These are phyloP conservation scores for Melanchra persicariae DNA, from an alignment of 2,888 invertebrate genomes.

Conservation along the genomic window DNA sequence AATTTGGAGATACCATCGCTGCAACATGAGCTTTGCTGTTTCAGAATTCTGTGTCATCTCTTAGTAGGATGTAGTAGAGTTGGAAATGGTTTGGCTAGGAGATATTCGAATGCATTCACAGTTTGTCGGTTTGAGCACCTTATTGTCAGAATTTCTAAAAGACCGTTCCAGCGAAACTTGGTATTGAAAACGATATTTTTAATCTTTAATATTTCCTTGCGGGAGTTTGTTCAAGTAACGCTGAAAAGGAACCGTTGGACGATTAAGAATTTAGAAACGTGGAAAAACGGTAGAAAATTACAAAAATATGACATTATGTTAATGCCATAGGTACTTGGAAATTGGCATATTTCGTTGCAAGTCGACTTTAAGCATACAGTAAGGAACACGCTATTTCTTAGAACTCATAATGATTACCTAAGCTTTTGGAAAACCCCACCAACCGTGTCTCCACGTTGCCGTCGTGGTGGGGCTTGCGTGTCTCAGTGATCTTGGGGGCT, in stretches of 20 bases:
- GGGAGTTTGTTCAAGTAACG: constrained; percentile 25
- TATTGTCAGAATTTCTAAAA: constrained; percentile 66
- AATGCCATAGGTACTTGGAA: neutral
- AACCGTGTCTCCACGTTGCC: too few relatives aligned
- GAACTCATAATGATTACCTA: neutral
- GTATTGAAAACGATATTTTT: constrained; percentile 67
- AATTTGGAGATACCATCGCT: constrained; percentile 56
- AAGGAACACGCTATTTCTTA: neutral
- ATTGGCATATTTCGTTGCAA: too few relatives aligned
- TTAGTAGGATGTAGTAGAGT: constrained; percentile 36
- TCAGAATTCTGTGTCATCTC: neutral
- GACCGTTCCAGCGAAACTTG: constrained; percentile 58
- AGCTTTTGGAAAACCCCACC: neutral
- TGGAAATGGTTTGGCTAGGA: constrained; percentile 18
- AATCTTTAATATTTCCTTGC: constrained; percentile 55
- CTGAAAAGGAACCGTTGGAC: constrained; percentile 12
- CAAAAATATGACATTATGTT: neutral
- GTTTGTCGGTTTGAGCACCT: constrained; percentile 38
- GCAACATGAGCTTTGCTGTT: constrained; percentile 33
- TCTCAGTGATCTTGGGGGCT: too few relatives aligned
- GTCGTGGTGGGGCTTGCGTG: too few relatives aligned
- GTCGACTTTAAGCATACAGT: too few relatives aligned
- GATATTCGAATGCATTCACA: constrained; percentile 1
- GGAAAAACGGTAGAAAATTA: constrained; percentile 7
- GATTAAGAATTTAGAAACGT: constrained; percentile 17